Percentiles rank a stretch among this genome's conserved stretches.
These are phyloP conservation scores for Zaprionus ornatus DNA, from an alignment of 1,140 invertebrate genomes.

Conservation along the genomic window DNA sequence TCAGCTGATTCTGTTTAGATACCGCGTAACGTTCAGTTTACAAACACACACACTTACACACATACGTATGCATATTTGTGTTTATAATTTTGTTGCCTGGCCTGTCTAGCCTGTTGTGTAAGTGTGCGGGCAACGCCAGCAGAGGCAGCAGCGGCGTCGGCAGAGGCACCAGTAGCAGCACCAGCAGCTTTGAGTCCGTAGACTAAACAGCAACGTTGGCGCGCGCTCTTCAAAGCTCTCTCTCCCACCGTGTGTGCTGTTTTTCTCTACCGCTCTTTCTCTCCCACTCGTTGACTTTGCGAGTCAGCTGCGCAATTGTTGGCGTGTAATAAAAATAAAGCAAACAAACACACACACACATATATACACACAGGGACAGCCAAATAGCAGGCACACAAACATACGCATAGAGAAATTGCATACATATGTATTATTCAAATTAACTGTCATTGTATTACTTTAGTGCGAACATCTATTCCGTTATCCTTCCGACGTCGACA, in stretches of 20 bases:
- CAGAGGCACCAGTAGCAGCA: conserved; percentile 7
- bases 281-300: conserved; percentile 7
- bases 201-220: conserved; percentile 57
- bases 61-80: conserved; percentile 6
- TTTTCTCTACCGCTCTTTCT: not conserved
- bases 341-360: conserved; percentile 11
- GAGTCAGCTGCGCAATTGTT: conserved; percentile 43
- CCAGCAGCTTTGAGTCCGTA: conserved; percentile 59
- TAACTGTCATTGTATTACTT: not conserved
- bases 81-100: conserved; percentile 37
- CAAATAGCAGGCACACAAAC: not conserved
- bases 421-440: not conserved
- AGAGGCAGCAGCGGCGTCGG: not conserved
- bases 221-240: conserved; percentile 57
- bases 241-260: not conserved
- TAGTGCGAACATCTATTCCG: not conserved
- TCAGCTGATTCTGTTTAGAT: not conserved
- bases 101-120: conserved; percentile 45
- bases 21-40: not conserved
- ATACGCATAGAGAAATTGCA: not conserved
- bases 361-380: not conserved
- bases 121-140: conserved; percentile 32
- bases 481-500: conserved; percentile 30
- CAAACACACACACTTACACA: not conserved
- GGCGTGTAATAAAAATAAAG: conserved; percentile 32